These are phyloP conservation scores for Perdix hodgsoniae DNA, from an alignment of 2,797 vertebrate genomes.

Conservation along the genomic window DNA sequence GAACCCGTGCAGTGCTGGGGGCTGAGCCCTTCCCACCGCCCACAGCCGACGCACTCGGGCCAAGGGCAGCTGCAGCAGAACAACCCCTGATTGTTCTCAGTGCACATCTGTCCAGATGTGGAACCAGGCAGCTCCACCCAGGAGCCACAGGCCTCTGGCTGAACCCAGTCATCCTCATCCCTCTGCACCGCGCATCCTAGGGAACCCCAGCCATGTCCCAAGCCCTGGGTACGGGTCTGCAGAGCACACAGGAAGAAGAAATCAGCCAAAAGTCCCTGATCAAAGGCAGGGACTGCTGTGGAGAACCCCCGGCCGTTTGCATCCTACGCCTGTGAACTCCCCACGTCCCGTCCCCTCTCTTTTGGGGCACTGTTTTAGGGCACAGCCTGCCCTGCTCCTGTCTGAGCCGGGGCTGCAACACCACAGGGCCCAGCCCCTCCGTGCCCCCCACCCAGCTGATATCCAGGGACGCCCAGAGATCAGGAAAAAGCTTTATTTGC, in stretches of 20 bases:
- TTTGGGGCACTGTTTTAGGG: neutral
- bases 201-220: neutral
- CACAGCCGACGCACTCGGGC: neutral
- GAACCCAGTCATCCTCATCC: slow-evolving; percentile 60
- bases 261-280: slow-evolving; percentile 38
- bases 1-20: too few relatives aligned
- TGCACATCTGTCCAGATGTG: slow-evolving; percentile 78
- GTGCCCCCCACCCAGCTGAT: neutral
- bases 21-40: neutral
- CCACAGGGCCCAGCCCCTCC: neutral
- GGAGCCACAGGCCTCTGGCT: slow-evolving; percentile 60
- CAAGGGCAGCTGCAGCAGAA: neutral
- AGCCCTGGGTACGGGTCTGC: neutral
- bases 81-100: neutral
- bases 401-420: neutral
- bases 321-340: slow-evolving; percentile 34
- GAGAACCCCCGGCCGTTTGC: slow-evolving; percentile 25
- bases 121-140: slow-evolving; percentile 72
- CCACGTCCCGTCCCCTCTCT: neutral
- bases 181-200: neutral
- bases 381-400: neutral
- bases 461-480: neutral
- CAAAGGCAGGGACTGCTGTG: neutral
- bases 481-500: slow-evolving; percentile 72
- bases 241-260: fast-evolving